Conservation (phyloP, 2,797 vertebrate genomes). For the Oophaga sylvatica region DNA sequence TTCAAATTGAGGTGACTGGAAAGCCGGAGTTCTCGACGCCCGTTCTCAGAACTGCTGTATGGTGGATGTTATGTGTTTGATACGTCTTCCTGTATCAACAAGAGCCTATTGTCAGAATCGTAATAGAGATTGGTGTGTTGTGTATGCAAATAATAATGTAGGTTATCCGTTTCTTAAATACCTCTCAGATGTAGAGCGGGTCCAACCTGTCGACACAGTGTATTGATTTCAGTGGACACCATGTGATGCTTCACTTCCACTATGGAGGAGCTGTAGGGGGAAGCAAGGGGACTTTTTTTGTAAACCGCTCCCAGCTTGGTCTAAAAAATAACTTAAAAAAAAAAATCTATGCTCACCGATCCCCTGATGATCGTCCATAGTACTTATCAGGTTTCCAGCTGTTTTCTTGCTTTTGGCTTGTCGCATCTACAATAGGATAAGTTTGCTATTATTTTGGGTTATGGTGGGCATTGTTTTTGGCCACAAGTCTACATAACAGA, state of each 20-base stretch:
- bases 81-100: constrained; percentile 29
- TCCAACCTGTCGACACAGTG: not conserved
- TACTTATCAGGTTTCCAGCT: too few relatives aligned
- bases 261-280: not conserved
- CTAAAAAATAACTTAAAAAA: too few relatives aligned
- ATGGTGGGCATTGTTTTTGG: too few relatives aligned
- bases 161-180: not conserved
- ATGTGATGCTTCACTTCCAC: not conserved
- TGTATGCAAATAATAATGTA: not conserved
- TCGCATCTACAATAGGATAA: not conserved
- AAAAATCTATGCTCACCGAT: too few relatives aligned
- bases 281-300: too few relatives aligned
- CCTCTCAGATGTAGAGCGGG: not conserved
- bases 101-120: not conserved
- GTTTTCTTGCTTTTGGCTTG: too few relatives aligned
- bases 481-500: too few relatives aligned
- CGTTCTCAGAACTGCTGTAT: constrained; percentile 27
- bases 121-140: not conserved
- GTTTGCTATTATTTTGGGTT: not conserved
- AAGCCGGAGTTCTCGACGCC: constrained; percentile 8
- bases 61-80: constrained; percentile 27
- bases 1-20: constrained; percentile 43
- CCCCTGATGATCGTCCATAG: too few relatives aligned
- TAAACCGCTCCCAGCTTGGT: too few relatives aligned
- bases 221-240: not conserved